Evolutionary conservation across 2,797 vertebrate species (phyloP).

Genomic region (Neoniphon sammara): DNA sequence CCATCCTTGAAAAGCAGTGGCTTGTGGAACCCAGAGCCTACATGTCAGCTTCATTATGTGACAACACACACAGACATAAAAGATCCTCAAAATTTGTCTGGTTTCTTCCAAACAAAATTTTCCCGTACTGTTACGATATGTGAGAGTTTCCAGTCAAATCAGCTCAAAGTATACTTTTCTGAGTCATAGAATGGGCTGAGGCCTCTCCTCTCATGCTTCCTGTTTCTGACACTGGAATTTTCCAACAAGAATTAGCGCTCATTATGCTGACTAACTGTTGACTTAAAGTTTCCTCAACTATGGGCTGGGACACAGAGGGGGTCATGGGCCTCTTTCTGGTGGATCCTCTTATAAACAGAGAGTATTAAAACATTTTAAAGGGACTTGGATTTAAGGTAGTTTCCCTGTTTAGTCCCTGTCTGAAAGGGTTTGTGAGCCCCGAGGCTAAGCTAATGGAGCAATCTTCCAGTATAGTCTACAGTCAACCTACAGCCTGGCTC

Average conservation of each 20-base stretch:
- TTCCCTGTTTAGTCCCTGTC: background rate
- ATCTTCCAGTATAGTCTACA: background rate
- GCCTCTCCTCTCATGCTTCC: too few relatives aligned
- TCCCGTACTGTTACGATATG: too few relatives aligned
- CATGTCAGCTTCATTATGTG: background rate
- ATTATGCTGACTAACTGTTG: too few relatives aligned
- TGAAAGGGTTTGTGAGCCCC: background rate
- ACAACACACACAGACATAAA: background rate
- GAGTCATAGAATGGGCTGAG: too few relatives aligned
- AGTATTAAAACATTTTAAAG: background rate
- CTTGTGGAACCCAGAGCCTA: background rate
- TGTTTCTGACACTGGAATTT: too few relatives aligned
- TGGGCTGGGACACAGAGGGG: background rate
- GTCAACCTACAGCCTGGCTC: background rate
- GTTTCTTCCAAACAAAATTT: background rate
- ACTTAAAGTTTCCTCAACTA: too few relatives aligned
- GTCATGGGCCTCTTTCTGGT: background rate
- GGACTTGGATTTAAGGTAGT: background rate
- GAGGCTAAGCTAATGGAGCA: background rate
- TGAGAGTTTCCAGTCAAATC: too few relatives aligned
- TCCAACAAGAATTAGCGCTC: too few relatives aligned
- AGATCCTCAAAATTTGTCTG: background rate
- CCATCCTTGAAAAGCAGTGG: background rate
- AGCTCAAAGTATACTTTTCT: too few relatives aligned
- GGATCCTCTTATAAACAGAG: background rate